Conservation (phyloP, 2,888 invertebrate genomes). For the Notodonta ziczac region DNA sequence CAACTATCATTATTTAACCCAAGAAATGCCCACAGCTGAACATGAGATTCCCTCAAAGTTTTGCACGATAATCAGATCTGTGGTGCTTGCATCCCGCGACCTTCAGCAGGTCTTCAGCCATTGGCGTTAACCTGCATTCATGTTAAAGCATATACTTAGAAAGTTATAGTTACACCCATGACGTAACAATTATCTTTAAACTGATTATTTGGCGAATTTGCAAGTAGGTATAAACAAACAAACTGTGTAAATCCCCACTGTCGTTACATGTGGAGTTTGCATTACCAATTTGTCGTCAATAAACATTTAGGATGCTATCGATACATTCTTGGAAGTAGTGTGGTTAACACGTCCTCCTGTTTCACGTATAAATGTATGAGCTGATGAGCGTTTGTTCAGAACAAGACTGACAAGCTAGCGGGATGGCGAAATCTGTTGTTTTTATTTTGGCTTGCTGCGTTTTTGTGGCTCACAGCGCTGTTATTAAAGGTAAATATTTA, state of each 20-base stretch:
- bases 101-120: too few relatives aligned
- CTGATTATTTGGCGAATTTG: neutral
- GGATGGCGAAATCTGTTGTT: conserved; percentile 30
- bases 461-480: conserved; percentile 45
- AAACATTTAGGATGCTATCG: conserved; percentile 4
- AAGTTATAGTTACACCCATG: neutral
- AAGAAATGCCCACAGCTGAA: too few relatives aligned
- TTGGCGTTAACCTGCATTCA: too few relatives aligned
- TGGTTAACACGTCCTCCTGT: conserved; percentile 30
- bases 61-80: too few relatives aligned
- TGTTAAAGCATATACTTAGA: neutral
- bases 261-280: neutral
- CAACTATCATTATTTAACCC: too few relatives aligned
- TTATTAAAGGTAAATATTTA: conserved; percentile 33
- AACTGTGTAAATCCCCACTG: conserved; percentile 3
- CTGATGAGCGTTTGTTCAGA: conserved; percentile 40
- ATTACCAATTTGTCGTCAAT: conserved; percentile 4
- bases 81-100: too few relatives aligned
- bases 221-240: neutral
- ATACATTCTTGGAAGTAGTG: conserved; percentile 7
- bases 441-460: conserved; percentile 43
- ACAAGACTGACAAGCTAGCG: conserved; percentile 42
- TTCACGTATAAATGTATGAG: conserved; percentile 57
- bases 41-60: too few relatives aligned
- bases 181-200: neutral